A percentile compares a stretch with the other conserved stretches of the same genome.
Evolutionary conservation across 2,888 invertebrate genomes (phyloP).

Genomic region (Luffia ferchaultella): DNA sequence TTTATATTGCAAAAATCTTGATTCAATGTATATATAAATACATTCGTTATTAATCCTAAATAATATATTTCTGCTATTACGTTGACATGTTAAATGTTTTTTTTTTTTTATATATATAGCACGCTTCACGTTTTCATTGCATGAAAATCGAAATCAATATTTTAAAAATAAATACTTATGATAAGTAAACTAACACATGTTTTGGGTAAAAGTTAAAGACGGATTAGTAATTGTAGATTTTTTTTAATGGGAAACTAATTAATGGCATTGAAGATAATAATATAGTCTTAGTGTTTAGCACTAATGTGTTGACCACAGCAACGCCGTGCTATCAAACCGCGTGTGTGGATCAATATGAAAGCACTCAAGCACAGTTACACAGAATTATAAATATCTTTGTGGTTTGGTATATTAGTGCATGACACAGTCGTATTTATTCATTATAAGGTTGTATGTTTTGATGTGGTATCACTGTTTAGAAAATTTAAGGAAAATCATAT

Average conservation of each 20-base stretch:
- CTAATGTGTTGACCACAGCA: no score
- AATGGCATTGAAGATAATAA: no score
- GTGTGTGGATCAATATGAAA: no score
- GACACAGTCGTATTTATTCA: no score
- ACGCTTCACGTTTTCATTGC: not conserved
- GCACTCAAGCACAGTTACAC: no score
- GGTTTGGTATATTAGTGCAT: no score
- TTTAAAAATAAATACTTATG: not conserved
- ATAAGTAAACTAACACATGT: not conserved
- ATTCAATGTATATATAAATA: not conserved
- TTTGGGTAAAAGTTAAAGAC: no score
- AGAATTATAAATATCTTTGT: no score
- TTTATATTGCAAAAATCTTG: slow-evolving; percentile 37
- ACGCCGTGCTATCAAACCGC: no score
- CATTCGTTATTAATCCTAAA: not conserved
- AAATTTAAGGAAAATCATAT: not conserved
- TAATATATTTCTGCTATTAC: not conserved
- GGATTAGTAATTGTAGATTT: no score
- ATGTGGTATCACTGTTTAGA: not conserved
- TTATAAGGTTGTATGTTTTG: not conserved
- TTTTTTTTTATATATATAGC: not conserved
- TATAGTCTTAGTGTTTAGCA: no score
- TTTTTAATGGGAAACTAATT: no score
- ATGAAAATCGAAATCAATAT: not conserved
- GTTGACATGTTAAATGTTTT: not conserved